A percentile compares a stretch with the other conserved stretches of the same genome.
Evolutionary conservation across 1,140 invertebrate species (phyloP).

Genomic region (Periplaneta americana): DNA sequence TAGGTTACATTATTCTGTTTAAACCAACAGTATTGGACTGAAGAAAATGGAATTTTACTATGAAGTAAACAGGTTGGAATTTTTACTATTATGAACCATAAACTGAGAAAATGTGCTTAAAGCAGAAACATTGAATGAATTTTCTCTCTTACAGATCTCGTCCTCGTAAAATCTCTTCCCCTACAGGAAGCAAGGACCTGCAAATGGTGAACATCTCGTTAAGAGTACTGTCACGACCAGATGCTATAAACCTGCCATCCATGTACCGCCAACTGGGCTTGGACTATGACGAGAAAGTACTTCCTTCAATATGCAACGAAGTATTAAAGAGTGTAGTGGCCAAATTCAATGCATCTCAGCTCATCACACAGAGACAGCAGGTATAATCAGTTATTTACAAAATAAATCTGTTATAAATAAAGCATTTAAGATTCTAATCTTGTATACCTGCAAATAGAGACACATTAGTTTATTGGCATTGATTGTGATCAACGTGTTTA

Average conservation of each 20-base stretch:
- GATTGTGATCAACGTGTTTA: too few species aligned
- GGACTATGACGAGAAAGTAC: constrained; percentile 85
- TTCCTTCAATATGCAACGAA: constrained; percentile 99
- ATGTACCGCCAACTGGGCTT: constrained; percentile 85
- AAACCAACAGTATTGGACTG: too few species aligned
- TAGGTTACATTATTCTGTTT: too few species aligned
- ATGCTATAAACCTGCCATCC: constrained; percentile 68
- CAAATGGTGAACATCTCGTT: constrained; percentile 99
- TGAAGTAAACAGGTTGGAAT: too few species aligned
- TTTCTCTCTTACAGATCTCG: constrained; percentile 55
- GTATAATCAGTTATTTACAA: constrained; percentile 47
- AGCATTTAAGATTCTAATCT: too few species aligned
- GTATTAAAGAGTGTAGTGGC: constrained; percentile 98
- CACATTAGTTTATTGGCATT: too few species aligned
- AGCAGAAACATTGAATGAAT: too few species aligned
- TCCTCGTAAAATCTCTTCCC: constrained; percentile 94
- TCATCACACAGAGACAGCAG: constrained; percentile 98
- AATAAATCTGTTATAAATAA: too few species aligned
- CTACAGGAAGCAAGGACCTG: constrained; percentile 97
- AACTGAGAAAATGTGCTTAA: too few species aligned
- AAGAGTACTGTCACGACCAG: constrained; percentile 90
- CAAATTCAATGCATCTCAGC: constrained; percentile 98
- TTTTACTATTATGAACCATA: too few species aligned
- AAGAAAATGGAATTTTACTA: too few species aligned
- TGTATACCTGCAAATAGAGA: too few species aligned